Evolutionary conservation across 2,888 invertebrate genomes (phyloP), one percentile per base, ranked within the genome.

Genomic region (Campoplex capitator): DNA sequence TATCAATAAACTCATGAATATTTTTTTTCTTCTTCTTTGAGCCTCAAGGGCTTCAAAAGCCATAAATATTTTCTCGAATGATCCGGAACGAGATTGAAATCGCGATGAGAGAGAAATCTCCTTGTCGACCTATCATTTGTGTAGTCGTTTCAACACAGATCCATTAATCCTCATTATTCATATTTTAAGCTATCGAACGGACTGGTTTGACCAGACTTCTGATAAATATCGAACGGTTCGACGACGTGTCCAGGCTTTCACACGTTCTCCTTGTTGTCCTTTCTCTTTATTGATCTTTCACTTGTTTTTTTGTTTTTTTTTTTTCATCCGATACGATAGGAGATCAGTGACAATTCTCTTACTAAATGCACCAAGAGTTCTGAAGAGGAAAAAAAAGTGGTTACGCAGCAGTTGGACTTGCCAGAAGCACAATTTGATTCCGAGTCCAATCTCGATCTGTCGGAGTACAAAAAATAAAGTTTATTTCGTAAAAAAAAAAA

Each of bases 31-130:
- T 35, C 11, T 35, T 45, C n/a, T 3, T 42, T n/a, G 2, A 18
- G 28, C n/a, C 48, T 62, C 32, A 16, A 62, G 45, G 58, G 48
- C n/a, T n/a, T 58, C 9, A 32, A 58, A 67, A 28, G 11, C 16
- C 42, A 38, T 68, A 13, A 32, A 54, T 13, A 38, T 42, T 54
- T 73, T 68, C 56, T 51, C 68, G 18, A 28, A 68, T 58, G 67
- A 75, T 75, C 56, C 45, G 75, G 58, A 82, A 48, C 75, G 75
- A 75, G 75, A 68, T 77, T 23, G 18, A 65, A 16, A 67, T 82
- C 58, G 16, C 32, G 74, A 75, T 58, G 62, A 32, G 62, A 71
- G 71, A 71, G 70, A 73, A 78, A 77, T 83, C 56, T 54, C 18
- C 32, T 9, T 23, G 16, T 16, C 68, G 32, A 35, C 11, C 58